phyloP scores from a whole-genome alignment of 2,797 vertebrate genomes.

The Serranus cabrilla region DNA sequence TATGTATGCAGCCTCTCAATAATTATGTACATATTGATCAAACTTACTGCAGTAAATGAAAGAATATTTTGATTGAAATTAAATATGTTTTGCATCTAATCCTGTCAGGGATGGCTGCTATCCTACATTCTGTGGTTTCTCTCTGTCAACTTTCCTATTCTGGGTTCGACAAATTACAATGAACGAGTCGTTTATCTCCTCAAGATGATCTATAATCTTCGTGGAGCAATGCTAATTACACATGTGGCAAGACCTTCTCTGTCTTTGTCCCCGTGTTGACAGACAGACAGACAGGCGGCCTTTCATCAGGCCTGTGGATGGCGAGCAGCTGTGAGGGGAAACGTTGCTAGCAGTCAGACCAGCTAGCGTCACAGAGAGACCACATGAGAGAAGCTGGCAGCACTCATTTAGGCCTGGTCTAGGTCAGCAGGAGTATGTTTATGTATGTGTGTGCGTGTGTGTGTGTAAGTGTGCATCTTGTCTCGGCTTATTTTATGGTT shows the following conservation, averaged over 20 bases:
- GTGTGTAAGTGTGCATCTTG: slow-evolving; percentile 43
- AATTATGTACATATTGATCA: slow-evolving; percentile 75
- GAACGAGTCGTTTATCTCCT: slow-evolving; percentile 63
- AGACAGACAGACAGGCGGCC: slow-evolving; percentile 69
- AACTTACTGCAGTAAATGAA: slow-evolving; percentile 64
- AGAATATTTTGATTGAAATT: slow-evolving; percentile 78
- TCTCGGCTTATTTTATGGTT: slow-evolving; percentile 75
- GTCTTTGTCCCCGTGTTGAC: slow-evolving; percentile 70
- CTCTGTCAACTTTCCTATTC: slow-evolving; percentile 69
- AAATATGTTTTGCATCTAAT: slow-evolving; percentile 75
- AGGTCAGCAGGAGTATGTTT: slow-evolving; percentile 74
- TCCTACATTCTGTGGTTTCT: slow-evolving; percentile 63
- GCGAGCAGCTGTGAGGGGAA: slow-evolving; percentile 80
- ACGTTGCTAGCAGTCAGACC: slow-evolving; percentile 72
- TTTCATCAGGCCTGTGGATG: slow-evolving; percentile 82
- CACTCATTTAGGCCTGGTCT: slow-evolving; percentile 76
- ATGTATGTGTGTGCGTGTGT: slow-evolving; percentile 40
- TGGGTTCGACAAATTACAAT: slow-evolving; percentile 69
- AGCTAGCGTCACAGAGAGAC: slow-evolving; percentile 77
- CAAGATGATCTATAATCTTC: slow-evolving; percentile 77
- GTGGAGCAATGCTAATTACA: slow-evolving; percentile 79
- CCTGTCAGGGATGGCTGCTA: slow-evolving; percentile 45
- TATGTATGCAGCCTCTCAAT: slow-evolving; percentile 47
- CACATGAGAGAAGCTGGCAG: slow-evolving; percentile 82
- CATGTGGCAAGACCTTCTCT: slow-evolving; percentile 70